phyloP scores from a whole-genome alignment of 2,888 invertebrate genomes.

The Nyleta sp. region DNA sequence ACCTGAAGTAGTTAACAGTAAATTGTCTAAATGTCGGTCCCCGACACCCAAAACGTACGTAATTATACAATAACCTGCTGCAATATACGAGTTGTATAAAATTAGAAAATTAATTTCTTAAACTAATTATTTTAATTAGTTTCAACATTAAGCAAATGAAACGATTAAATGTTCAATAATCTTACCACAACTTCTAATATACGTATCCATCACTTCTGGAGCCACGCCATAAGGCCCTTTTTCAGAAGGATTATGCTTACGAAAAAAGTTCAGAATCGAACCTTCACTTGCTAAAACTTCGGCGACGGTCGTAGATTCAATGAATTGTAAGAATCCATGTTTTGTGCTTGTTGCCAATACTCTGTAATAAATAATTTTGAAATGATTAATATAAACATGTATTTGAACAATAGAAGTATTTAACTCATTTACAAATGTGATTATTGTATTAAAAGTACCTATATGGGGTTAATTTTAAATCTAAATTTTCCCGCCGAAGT shows the following conservation, averaged over 20 bases:
- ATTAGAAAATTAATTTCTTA: too few species aligned
- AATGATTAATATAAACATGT: too few species aligned
- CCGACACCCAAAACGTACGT: conserved; percentile 99
- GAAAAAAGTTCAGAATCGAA: conserved; percentile 96
- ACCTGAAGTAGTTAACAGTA: conserved; percentile 95
- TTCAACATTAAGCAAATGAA: too few species aligned
- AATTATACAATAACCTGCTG: conserved; percentile 98
- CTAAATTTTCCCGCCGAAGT: conserved; percentile 96
- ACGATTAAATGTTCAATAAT: too few species aligned
- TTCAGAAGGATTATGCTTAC: conserved; percentile 94
- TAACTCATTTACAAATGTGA: too few species aligned
- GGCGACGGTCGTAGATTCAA: conserved; percentile 96
- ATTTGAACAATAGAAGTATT: background rate
- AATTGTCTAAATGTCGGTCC: conserved; percentile 98
- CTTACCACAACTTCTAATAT: conserved; percentile 94
- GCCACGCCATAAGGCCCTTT: conserved; percentile 95
- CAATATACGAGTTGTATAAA: too few species aligned
- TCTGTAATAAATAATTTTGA: conserved; percentile 77
- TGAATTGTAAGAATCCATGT: conserved; percentile 98
- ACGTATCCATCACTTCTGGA: conserved; percentile 98
- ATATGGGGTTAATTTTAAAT: conserved; percentile 98
- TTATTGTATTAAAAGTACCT: conserved; percentile 73
- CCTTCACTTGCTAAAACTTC: conserved; percentile 95
- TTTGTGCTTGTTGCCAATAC: conserved; percentile 98
- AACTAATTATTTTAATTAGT: too few species aligned